Evolutionary conservation across 2,888 invertebrate species (phyloP).

Genomic region (Hydrotaea cyrtoneurina): DNA sequence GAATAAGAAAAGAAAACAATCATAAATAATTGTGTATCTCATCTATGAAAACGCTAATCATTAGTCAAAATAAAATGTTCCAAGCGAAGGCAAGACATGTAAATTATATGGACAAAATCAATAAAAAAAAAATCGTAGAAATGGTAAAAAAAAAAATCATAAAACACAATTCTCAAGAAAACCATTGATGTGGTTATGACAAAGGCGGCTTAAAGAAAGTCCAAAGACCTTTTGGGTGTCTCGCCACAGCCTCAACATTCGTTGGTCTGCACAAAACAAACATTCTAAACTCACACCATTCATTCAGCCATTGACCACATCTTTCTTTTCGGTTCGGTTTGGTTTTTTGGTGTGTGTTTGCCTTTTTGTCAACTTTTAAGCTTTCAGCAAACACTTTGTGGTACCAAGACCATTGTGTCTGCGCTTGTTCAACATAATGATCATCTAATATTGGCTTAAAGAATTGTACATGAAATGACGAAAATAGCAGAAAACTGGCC

Average conservation of each 20-base stretch:
- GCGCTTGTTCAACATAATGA: background rate
- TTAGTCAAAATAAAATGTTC: constrained; percentile 18
- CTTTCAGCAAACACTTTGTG: constrained; percentile 8
- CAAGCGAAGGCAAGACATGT: background rate
- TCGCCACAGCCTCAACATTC: background rate
- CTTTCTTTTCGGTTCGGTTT: too few relatives aligned
- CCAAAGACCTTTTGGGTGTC: constrained; percentile 32
- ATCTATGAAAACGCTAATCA: constrained; percentile 27
- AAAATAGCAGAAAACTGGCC: constrained; percentile 6
- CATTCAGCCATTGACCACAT: background rate
- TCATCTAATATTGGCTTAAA: constrained; percentile 11
- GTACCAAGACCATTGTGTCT: background rate
- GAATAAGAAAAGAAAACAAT: constrained; percentile 2
- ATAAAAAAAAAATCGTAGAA: background rate
- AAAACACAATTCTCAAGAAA: background rate
- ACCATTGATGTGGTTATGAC: background rate
- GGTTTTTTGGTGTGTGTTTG: background rate
- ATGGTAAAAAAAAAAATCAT: background rate
- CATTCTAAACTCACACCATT: constrained; percentile 10
- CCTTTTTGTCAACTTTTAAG: constrained; percentile 29
- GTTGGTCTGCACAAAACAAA: constrained; percentile 23
- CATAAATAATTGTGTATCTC: constrained; percentile 43
- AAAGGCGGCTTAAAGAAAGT: constrained; percentile 18
- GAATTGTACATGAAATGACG: background rate
- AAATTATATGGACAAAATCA: background rate